A percentile compares a stretch with the other conserved stretches of the same genome.
Conservation (phyloP, 2,113 vertebrate genomes). For the Phoenicopterus ruber region DNA sequence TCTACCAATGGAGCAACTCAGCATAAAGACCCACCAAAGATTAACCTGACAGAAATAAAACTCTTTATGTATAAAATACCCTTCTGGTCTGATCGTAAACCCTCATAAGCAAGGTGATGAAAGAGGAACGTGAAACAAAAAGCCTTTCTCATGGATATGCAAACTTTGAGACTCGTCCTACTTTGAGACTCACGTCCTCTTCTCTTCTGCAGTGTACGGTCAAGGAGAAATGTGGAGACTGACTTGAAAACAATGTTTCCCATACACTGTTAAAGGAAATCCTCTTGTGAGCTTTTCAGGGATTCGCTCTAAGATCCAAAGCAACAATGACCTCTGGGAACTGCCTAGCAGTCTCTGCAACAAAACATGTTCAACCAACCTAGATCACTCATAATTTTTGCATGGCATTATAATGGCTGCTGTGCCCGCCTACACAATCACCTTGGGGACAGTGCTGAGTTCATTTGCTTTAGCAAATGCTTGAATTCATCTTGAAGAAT, state of each 20-base stretch:
- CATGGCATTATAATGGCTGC: background rate
- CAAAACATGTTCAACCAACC: background rate
- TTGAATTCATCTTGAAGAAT: background rate
- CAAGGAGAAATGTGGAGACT: background rate
- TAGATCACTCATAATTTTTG: background rate
- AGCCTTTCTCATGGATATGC: background rate
- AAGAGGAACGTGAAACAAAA: background rate
- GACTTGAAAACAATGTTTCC: background rate
- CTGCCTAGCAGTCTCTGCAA: background rate
- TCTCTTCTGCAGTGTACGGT: background rate
- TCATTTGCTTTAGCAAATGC: background rate
- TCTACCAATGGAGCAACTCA: background rate
- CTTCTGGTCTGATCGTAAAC: background rate
- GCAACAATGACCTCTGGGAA: background rate
- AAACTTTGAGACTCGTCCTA: background rate
- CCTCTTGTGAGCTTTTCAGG: background rate
- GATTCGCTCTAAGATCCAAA: background rate
- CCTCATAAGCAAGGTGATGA: background rate
- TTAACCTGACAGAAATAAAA: background rate
- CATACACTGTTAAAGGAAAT: background rate
- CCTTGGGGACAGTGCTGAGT: background rate
- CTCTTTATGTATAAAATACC: background rate
- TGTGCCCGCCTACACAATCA: background rate
- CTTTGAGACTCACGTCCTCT: background rate
- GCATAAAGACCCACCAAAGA: background rate